Percentiles rank a stretch among this genome's conserved stretches.
phyloP scores from a whole-genome alignment of 2,113 vertebrate genomes.

The Meles meles region DNA sequence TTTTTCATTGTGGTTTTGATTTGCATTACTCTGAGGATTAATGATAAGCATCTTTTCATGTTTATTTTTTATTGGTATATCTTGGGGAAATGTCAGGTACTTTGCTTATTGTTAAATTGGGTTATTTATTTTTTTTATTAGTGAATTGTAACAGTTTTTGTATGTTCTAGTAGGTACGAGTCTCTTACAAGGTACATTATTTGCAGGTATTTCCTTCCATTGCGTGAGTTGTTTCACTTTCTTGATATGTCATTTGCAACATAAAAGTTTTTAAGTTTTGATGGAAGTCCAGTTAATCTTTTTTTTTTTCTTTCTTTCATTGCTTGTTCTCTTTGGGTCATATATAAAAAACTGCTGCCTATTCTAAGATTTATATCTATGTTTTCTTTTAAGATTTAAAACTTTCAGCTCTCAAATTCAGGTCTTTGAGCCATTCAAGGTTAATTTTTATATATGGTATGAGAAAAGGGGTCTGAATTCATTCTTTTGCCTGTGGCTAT shows the following conservation, averaged over 20 bases:
- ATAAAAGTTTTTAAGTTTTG: not conserved
- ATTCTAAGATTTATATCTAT: not conserved
- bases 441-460: not conserved
- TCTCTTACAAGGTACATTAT: not conserved
- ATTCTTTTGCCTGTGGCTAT: not conserved
- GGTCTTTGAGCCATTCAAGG: not conserved
- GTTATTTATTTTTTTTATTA: not conserved
- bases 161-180: not conserved
- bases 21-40: not conserved
- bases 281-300: not conserved
- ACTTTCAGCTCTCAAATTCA: not conserved
- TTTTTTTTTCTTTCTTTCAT: not conserved
- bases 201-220: not conserved
- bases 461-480: not conserved
- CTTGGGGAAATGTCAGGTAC: not conserved
- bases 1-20: not conserved
- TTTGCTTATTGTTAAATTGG: not conserved
- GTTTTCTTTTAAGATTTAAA: not conserved
- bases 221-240: not conserved
- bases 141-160: not conserved
- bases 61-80: not conserved
- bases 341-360: not conserved
- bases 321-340: not conserved
- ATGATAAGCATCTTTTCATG: not conserved
- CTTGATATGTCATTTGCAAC: not conserved